Evolutionary conservation across 2,888 invertebrate species (phyloP), one percentile per base, ranked within the genome.

Genomic region (Peribatodes rhomboidaria): DNA sequence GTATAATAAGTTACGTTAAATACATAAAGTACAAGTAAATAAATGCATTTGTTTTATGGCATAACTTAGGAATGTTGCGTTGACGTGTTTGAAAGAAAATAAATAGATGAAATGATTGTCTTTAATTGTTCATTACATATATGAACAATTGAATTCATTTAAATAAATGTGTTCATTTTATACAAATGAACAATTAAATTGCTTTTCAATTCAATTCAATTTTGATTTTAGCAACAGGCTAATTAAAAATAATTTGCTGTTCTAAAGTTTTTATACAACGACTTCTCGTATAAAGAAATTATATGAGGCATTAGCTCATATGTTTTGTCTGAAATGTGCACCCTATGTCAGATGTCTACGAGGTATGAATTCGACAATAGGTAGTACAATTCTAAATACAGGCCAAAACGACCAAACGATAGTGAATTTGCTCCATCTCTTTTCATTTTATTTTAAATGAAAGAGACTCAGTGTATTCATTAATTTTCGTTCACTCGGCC

Each of bases 21-120:
- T 74, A 79, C 65, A 76, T 71, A 76, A 76, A 75, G 67, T 76
- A 75, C 66, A 71, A 77, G 77, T 81, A 86, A 85, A 88, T 89
- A 90, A 90, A 90, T 90, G 89, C 89, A 86, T 86, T 84, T 77
- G 50, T 66, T 27, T 65, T 87, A 91, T 90, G 90, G 90, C 90
- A 85, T 81, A 77, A 81, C 73, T 77, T 81, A 82, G 87, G 88
- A 89, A 90, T 88, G 86, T 85, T 77, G 76, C 65, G 70, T 68
- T 67, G 68, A 70, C 46, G 67, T 68, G 58, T 61, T 63, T 61
- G 35, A 57, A 33, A n/a, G 50, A 14, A 18, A 42, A 54, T 41
- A 42, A 14, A 31, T 47, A 10, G 14, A 8, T 8, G 9, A 47
- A 47, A 13, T n/a, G n/a, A n/a, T n/a, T n/a, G n/a, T n/a, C n/a